phyloP scores from a whole-genome alignment of 2,113 vertebrate species.

The Brachyhypopomus occidentalis region DNA sequence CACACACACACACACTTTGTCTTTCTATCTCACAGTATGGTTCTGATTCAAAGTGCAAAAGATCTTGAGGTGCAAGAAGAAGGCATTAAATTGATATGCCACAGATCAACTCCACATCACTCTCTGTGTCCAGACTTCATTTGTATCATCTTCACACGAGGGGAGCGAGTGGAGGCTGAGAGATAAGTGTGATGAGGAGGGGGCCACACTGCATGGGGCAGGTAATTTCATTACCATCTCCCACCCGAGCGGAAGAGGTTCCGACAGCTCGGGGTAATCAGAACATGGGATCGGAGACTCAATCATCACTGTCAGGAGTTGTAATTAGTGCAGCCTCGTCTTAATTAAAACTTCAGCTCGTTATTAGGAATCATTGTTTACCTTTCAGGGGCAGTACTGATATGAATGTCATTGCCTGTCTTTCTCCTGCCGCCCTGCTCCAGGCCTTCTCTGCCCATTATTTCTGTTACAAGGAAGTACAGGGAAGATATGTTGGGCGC shows the following conservation, averaged over 20 bases:
- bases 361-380: conserved; percentile 94
- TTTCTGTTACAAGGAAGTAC: conserved; percentile 56
- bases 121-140: conserved; percentile 36
- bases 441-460: conserved; percentile 55
- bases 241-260: conserved; percentile 51
- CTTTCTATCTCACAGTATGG: neutral
- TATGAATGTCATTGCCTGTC: conserved; percentile 76
- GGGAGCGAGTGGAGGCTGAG: neutral
- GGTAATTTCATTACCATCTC: conserved; percentile 55
- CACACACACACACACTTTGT: neutral
- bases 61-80: neutral
- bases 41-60: conserved; percentile 11
- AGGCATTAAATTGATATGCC: conserved; percentile 36
- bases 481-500: conserved; percentile 38
- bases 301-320: conserved; percentile 90
- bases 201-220: conserved; percentile 39
- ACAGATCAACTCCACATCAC: conserved; percentile 28
- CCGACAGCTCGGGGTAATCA: conserved; percentile 79
- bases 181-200: conserved; percentile 37
- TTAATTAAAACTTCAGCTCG: conserved; percentile 91
- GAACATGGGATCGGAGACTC: conserved; percentile 76
- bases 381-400: conserved; percentile 82
- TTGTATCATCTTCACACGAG: conserved; percentile 28
- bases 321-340: conserved; percentile 88
- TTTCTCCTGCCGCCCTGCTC: conserved; percentile 64